phyloP scores from a whole-genome alignment of 2,888 invertebrate genomes.

The Uropetala carovei region DNA sequence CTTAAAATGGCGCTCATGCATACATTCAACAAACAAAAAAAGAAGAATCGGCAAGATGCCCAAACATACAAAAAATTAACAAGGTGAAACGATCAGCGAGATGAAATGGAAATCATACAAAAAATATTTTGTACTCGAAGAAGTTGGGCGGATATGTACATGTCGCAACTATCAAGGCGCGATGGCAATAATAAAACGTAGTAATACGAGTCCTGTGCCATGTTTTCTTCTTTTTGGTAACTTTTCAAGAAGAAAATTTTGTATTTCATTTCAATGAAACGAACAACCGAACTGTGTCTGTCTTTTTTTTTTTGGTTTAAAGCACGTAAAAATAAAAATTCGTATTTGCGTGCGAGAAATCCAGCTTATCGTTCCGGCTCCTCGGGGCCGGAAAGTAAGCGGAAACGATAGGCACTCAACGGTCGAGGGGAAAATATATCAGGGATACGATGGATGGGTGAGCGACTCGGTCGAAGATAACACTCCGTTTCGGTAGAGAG shows the following conservation, averaged over 20 bases:
- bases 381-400: not conserved
- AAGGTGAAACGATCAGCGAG: constrained; percentile 46
- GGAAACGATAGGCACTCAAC: not conserved
- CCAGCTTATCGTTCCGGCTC: not conserved
- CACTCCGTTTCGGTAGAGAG: constrained; percentile 1
- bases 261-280: not conserved
- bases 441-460: too few species aligned
- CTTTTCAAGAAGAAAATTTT: not conserved
- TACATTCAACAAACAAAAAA: constrained; percentile 59
- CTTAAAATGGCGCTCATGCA: constrained; percentile 55
- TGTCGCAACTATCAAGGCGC: not conserved
- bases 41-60: constrained; percentile 1
- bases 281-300: not conserved
- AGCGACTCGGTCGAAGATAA: not conserved
- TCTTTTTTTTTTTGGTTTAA: not conserved
- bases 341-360: not conserved
- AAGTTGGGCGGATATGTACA: constrained; percentile 49
- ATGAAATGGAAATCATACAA: constrained; percentile 24
- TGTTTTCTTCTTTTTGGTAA: not conserved
- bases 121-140: constrained; percentile 54
- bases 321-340: not conserved
- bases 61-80: constrained; percentile 53
- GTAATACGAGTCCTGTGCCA: not conserved
- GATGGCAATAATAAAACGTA: not conserved
- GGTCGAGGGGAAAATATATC: not conserved